Evolutionary conservation across 2,797 vertebrate genomes (phyloP).

Genomic region (Neopelma chrysocephalum): DNA sequence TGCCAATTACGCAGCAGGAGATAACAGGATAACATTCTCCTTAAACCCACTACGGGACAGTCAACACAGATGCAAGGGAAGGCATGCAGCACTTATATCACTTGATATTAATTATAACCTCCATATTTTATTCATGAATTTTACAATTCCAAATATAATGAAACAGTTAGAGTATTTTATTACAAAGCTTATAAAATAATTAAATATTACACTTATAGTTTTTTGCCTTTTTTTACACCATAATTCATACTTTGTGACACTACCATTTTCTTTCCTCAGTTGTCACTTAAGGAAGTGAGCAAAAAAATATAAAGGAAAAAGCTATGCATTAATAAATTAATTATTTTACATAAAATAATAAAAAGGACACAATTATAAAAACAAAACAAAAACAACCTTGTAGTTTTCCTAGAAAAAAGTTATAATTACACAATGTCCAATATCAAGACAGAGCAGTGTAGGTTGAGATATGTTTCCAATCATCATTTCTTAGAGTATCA

Average conservation of each 20-base stretch:
- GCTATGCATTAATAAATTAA: conserved; percentile 84
- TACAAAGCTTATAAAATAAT: conserved; percentile 86
- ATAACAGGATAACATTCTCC: neutral
- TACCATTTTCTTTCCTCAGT: conserved; percentile 66
- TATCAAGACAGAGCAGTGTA: conserved; percentile 1
- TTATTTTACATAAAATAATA: conserved; percentile 80
- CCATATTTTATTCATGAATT: conserved; percentile 68
- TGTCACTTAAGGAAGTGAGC: conserved; percentile 67
- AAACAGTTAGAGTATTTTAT: conserved; percentile 80
- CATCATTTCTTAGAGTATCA: conserved; percentile 33
- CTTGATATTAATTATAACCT: neutral
- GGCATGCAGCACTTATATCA: neutral
- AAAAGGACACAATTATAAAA: conserved; percentile 73
- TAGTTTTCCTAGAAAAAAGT: conserved; percentile 52
- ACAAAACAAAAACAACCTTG: conserved; percentile 49
- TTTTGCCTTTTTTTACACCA: conserved; percentile 74
- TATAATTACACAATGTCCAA: conserved; percentile 28
- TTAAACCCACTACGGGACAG: neutral
- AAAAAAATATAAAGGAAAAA: conserved; percentile 74
- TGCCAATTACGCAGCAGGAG: neutral
- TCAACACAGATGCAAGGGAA: neutral
- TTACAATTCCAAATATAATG: conserved; percentile 73
- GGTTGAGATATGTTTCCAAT: conserved; percentile 45
- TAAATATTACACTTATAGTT: conserved; percentile 84
- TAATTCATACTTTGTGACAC: conserved; percentile 74